Evolutionary conservation across 2,888 invertebrate species (phyloP).

Genomic region (Harpagoxenus sublaevis): DNA sequence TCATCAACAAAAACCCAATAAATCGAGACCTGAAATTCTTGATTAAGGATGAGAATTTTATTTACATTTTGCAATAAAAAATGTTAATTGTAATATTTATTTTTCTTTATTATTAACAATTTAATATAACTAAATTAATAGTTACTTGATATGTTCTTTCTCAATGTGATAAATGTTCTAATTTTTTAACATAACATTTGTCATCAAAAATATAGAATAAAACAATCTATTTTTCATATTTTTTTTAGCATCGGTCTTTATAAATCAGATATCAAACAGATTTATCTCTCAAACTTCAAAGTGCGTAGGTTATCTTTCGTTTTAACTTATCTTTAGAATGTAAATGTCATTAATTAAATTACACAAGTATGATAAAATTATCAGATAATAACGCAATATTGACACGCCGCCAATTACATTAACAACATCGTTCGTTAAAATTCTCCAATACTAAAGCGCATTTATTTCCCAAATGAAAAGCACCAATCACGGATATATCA

Average conservation of each 20-base stretch:
- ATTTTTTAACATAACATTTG: not conserved
- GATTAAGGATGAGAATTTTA: constrained; percentile 2
- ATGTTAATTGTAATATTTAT: not conserved
- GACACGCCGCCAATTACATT: constrained; percentile 11
- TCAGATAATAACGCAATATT: constrained; percentile 24
- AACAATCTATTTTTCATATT: not conserved
- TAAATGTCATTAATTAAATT: constrained; percentile 9
- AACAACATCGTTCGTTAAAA: constrained; percentile 40
- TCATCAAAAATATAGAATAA: not conserved
- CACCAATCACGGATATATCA: not conserved
- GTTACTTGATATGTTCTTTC: not conserved
- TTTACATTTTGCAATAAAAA: not conserved
- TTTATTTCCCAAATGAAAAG: not conserved
- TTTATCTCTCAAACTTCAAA: constrained; percentile 10
- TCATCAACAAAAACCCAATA: not conserved
- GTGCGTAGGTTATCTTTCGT: not conserved
- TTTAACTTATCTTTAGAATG: constrained; percentile 13
- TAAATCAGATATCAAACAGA: constrained; percentile 1
- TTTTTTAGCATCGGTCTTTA: not conserved
- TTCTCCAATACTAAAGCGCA: constrained; percentile 16
- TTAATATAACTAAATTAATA: not conserved
- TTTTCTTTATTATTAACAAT: not conserved
- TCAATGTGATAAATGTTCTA: not conserved
- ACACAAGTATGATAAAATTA: not conserved
- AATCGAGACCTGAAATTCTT: not conserved